Percentiles rank a stretch among this genome's conserved stretches.
Conservation (phyloP, 2,113 vertebrate genomes). For the Istiophorus platypterus region DNA sequence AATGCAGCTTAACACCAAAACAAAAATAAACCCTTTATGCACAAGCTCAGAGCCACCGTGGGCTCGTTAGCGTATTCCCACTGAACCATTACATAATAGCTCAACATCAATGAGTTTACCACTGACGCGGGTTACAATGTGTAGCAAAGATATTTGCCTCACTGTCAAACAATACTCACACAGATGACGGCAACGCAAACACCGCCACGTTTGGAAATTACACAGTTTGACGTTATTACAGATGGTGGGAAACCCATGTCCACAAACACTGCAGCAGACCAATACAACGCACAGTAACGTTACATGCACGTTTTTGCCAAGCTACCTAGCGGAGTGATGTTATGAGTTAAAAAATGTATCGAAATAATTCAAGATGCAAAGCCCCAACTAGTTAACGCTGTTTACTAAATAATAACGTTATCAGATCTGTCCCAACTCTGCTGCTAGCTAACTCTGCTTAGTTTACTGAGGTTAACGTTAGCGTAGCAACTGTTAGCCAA, state of each 20-base stretch:
- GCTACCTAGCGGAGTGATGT: constrained; percentile 41
- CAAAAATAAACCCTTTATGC: constrained; percentile 2
- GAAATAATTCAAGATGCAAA: background rate
- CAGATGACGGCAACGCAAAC: background rate
- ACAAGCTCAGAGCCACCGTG: background rate
- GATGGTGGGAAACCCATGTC: constrained; percentile 3
- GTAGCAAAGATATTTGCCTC: constrained; percentile 3
- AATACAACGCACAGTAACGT: constrained; percentile 26
- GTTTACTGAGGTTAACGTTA: constrained; percentile 57
- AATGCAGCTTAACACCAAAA: background rate
- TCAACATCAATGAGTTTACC: constrained; percentile 67
- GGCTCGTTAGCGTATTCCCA: constrained; percentile 24
- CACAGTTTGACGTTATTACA: background rate
- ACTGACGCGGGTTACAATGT: constrained; percentile 24
- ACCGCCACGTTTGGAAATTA: background rate
- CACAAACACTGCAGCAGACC: constrained; percentile 25
- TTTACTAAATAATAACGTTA: background rate
- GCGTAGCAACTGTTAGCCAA: constrained; percentile 68
- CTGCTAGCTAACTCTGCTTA: constrained; percentile 39
- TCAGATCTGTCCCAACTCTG: background rate
- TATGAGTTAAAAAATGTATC: background rate
- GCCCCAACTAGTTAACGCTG: background rate
- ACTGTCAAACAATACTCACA: background rate
- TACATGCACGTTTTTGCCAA: constrained; percentile 51
- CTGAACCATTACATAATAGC: constrained; percentile 71